Evolutionary conservation across 2,113 vertebrate species (phyloP), one percentile per base, ranked within the genome.

Genomic region (Actenoides lindsayi): DNA sequence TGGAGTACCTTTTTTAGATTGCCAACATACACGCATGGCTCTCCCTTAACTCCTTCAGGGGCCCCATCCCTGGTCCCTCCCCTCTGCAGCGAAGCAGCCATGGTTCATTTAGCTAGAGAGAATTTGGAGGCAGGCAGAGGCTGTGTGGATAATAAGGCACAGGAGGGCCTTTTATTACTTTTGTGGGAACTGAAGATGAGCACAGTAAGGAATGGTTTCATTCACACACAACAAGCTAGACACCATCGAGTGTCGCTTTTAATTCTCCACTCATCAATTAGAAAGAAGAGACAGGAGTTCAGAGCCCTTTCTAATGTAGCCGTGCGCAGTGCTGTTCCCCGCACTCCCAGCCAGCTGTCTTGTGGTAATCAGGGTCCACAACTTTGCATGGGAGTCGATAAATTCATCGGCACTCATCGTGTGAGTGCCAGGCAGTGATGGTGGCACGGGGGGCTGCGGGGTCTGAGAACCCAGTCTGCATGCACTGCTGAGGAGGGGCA

Each of bases 191-290:
- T 87, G 16, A 73, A 83, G 68, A 81, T 50, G 67, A 65, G 17
- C 70, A 60, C 70, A 92, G 75, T 62, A 76, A 94, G 90, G 78
- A 76, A 51, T n/a, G 44, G 57, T 76, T 93, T 82, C 48, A 25
- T 83, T 85, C 79, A 90, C 90, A 93, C 30, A 2, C 30, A 83
- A 83, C 87, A 84, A 63, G 50, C 46, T 50, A 64, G 81, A 31
- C 62, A 44, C 42, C 69, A 44, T 39, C 50, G 31, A 78, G 70
- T 30, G 85, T 60, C 20, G 3, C 82, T 91, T 82, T 42, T 39
- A 71, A 60, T 80, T 94, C 78, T 87, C 57, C 28, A 4, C 21
- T 56, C 13, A 6, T 54, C 2, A 3, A 1, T 53, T 21, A 41
- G 76, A 12, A 73, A 59, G 24, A 68, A 79, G 69, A 35, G 41